A percentile compares a stretch with the other conserved stretches of the same genome.
These are phyloP conservation scores for Spea bombifrons DNA, from an alignment of 2,113 vertebrate species.

Conservation along the genomic window DNA sequence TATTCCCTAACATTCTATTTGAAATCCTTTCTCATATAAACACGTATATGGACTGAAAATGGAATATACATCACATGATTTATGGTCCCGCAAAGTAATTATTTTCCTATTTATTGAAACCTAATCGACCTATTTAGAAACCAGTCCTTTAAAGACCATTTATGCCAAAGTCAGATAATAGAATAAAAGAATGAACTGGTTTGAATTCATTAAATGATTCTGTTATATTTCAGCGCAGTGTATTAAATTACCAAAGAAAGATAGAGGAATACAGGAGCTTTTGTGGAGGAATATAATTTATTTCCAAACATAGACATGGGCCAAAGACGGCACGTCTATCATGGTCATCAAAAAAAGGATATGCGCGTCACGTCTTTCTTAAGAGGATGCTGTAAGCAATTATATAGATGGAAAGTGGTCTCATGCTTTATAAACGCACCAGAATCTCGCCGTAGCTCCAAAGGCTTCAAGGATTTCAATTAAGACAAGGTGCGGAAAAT, in stretches of 20 bases:
- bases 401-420: neutral
- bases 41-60: neutral
- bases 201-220: conserved; percentile 42
- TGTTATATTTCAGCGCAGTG: conserved; percentile 7
- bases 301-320: neutral
- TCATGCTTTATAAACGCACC: neutral
- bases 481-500: conserved; percentile 11
- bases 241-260: conserved; percentile 14
- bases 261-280: neutral
- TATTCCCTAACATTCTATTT: too few relatives aligned
- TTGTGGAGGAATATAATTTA: conserved; percentile 39
- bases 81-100: conserved; percentile 20
- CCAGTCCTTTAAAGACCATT: conserved; percentile 30
- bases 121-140: conserved; percentile 22
- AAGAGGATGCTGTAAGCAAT: conserved; percentile 8
- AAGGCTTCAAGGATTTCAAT: conserved; percentile 2
- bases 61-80: conserved; percentile 21
- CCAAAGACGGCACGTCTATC: neutral
- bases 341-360: conserved; percentile 14
- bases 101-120: conserved; percentile 14
- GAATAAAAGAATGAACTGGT: conserved; percentile 38
- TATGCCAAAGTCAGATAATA: conserved; percentile 43
- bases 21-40: neutral
- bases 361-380: conserved; percentile 3
- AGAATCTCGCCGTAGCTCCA: neutral